Base-by-base conservation (phyloP, 1,140 invertebrate genomes). In the Habropoda laboriosa region DNA sequence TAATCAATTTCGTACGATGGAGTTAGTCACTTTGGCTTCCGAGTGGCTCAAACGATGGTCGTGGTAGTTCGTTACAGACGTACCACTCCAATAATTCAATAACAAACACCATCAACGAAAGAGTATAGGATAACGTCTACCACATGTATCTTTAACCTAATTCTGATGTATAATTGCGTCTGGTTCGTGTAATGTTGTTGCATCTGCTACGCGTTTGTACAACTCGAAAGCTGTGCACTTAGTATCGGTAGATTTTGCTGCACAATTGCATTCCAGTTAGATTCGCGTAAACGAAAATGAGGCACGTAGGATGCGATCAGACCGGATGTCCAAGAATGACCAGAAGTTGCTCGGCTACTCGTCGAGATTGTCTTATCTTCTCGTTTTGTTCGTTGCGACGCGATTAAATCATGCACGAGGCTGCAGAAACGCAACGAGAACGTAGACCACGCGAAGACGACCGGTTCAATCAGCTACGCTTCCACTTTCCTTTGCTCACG, bases 311-410 rank as follows among this genome's bases (percentile, higher is more conserved):
- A 38, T 35, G 21, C 10, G 45, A 67, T 51, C 49, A 68, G 42
- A 68, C 42, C 51, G 16, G 35, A 68, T 24, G 51, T 18, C 2
- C 40, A 24, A 40, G 12, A 57, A 35, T 6, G 21, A 16, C 5
- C 7, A 0, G n/a, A 1, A 32, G 40, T 57, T 45, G 42, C 57
- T 21, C 24, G 42, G 42, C 3, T 76, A 27, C 40, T 57, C 16
- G 18, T 18, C 61, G n/a, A 64, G 63, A 68, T 76, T 68, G 64
- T 30, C 64, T 68, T 76, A 68, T 68, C 74, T 76, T 38, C 40
- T 24, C n/a, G 51, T 76, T 76, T 68, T 30, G 18, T 57, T 76
- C 18, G 40, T 45, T 38, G 21, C 38, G 32, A 27, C n/a, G 21
- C n/a, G 74, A 76, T 76, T 76, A 76, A 68, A 67, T 76, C 74